Percentiles rank a stretch among this genome's conserved stretches.
phyloP scores from a whole-genome alignment of 2,888 invertebrate genomes.

The Pristionchus fissidentatus region DNA sequence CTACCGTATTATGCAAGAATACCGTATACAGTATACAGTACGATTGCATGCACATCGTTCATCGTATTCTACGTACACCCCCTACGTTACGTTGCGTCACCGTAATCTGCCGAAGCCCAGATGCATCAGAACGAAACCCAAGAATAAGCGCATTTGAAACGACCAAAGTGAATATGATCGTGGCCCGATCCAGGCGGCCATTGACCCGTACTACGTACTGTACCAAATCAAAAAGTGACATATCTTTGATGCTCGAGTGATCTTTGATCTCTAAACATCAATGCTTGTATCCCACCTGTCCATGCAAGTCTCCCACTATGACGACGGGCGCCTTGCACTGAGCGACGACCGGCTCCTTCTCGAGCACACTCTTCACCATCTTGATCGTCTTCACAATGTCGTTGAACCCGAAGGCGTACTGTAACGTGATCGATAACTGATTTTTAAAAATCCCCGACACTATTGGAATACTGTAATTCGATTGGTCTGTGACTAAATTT shows the following conservation, averaged over 20 bases:
- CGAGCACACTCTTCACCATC: conserved; percentile 4
- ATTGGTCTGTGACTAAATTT: no score
- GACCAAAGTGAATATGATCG: no score
- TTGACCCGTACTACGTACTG: neutral
- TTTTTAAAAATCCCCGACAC: neutral
- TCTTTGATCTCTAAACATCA: neutral
- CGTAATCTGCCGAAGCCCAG: no score
- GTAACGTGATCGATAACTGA: neutral
- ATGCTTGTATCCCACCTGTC: conserved; percentile 50
- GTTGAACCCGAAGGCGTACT: conserved; percentile 9
- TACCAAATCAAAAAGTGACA: neutral
- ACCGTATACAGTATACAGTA: no score
- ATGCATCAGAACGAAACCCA: no score
- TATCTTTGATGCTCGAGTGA: conserved; percentile 16
- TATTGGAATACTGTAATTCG: no score
- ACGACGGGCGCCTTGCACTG: conserved; percentile 51
- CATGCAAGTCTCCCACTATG: conserved; percentile 58
- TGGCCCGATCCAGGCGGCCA: neutral
- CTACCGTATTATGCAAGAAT: no score
- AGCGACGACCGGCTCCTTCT: conserved; percentile 51
- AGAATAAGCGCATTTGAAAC: no score
- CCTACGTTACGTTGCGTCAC: no score
- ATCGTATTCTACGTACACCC: no score
- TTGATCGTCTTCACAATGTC: conserved; percentile 22
- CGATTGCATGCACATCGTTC: no score